These are phyloP conservation scores for Salvelinus namaycush DNA, from an alignment of 2,113 vertebrate genomes.

Conservation along the genomic window DNA sequence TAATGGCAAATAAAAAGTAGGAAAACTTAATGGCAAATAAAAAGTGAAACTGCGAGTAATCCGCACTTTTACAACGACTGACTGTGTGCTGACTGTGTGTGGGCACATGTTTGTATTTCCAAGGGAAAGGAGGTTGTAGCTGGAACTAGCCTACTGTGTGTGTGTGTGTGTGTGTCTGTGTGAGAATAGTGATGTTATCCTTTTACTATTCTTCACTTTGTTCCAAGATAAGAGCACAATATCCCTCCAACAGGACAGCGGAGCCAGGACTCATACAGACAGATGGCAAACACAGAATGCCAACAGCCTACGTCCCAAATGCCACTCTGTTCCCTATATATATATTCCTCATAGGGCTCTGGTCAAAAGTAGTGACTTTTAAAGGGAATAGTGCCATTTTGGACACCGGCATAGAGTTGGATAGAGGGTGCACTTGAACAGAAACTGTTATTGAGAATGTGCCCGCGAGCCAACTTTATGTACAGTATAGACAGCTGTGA, in stretches of 20 bases:
- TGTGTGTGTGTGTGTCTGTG: conserved; percentile 4
- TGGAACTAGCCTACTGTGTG: conserved; percentile 24
- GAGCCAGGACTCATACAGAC: conserved; percentile 57
- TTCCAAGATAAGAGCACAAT: neutral
- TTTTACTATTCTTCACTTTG: conserved; percentile 41
- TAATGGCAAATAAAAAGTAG: conserved; percentile 74
- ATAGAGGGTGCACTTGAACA: no score
- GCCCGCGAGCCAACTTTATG: no score
- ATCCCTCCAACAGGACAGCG: conserved; percentile 10
- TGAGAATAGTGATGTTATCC: conserved; percentile 23
- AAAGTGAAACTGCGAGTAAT: conserved; percentile 77
- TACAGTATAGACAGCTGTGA: no score
- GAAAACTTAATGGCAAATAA: conserved; percentile 75
- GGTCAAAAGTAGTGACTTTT: no score
- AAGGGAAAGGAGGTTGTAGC: conserved; percentile 5
- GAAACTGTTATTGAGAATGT: no score
- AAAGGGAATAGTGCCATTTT: no score
- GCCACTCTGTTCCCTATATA: no score
- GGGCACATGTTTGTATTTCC: neutral
- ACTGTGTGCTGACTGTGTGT: conserved; percentile 24
- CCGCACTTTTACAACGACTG: conserved; percentile 73
- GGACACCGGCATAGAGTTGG: no score
- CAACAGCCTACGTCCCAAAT: no score
- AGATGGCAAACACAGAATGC: no score
- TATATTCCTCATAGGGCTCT: no score